A percentile compares a stretch with the other conserved stretches of the same genome.
Conservation (phyloP, 2,888 invertebrate genomes). For the Metopia argyrocephala region DNA sequence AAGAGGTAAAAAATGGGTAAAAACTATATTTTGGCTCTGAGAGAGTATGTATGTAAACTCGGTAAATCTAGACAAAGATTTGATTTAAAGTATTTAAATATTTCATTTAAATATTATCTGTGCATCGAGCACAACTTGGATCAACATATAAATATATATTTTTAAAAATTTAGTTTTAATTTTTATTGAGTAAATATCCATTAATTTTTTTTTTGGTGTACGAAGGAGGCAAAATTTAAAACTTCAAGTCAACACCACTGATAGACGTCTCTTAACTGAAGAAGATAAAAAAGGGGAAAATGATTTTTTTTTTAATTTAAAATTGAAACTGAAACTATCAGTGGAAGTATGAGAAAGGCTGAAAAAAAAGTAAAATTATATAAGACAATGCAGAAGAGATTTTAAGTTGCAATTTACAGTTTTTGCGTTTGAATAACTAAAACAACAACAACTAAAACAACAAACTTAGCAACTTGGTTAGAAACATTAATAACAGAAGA, state of each 20-base stretch:
- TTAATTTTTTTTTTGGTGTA: too few species aligned
- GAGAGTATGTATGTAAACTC: too few species aligned
- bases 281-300: background rate
- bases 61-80: too few species aligned
- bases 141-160: too few species aligned
- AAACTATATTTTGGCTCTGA: too few species aligned
- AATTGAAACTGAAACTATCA: conserved; percentile 37
- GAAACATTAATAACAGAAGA: conserved; percentile 47
- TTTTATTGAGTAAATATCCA: background rate
- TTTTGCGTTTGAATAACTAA: conserved; percentile 12
- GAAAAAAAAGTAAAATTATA: background rate
- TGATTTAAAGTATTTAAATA: too few species aligned
- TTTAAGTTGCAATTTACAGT: conserved; percentile 50
- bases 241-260: conserved; percentile 40
- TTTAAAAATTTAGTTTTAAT: too few species aligned
- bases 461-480: background rate
- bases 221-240: background rate
- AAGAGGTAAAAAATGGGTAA: too few species aligned
- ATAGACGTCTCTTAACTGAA: background rate
- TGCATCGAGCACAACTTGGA: too few species aligned
- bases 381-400: conserved; percentile 3
- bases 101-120: too few species aligned
- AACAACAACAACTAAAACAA: background rate
- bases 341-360: conserved; percentile 13
- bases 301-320: conserved; percentile 15